Percentiles rank a stretch among this genome's conserved stretches.
Conservation (phyloP, 2,888 invertebrate species). For the Drosophila rubida region DNA sequence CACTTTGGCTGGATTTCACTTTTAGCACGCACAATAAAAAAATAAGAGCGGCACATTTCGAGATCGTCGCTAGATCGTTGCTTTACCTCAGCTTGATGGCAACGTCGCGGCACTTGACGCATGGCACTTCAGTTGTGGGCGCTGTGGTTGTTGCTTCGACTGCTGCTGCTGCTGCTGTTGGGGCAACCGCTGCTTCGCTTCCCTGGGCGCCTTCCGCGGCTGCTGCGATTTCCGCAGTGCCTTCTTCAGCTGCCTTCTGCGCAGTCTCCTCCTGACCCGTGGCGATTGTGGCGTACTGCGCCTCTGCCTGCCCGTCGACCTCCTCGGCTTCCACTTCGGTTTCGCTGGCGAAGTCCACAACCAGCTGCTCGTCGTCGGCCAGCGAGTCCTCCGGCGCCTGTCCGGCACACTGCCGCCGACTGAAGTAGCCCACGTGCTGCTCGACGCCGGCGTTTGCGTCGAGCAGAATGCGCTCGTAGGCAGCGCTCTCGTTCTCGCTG, state of each 20-base stretch:
- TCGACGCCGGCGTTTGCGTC: constrained; percentile 77
- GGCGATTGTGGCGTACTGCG: constrained; percentile 65
- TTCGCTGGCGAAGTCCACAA: constrained; percentile 71
- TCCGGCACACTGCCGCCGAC: constrained; percentile 32
- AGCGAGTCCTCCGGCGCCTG: neutral
- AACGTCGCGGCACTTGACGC: constrained; percentile 81
- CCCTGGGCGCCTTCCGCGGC: neutral
- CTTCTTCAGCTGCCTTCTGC: neutral
- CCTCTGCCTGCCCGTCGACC: too few species aligned
- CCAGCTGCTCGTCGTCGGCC: constrained; percentile 50
- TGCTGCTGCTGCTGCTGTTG: neutral
- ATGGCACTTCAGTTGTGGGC: constrained; percentile 73
- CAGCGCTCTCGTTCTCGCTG: constrained; percentile 75
- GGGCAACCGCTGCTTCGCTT: neutral
- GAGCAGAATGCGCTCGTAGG: constrained; percentile 76
- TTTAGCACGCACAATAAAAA: constrained; percentile 10
- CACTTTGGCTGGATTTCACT: neutral
- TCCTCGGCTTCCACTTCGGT: constrained; percentile 43
- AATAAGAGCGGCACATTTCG: neutral
- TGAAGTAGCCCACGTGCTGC: constrained; percentile 83
- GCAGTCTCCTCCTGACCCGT: neutral
- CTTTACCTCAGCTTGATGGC: constrained; percentile 82
- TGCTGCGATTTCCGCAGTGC: neutral
- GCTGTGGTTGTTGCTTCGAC: neutral
- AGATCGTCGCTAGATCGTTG: neutral